phyloP scores from a whole-genome alignment of 2,113 vertebrate genomes.

The Oophaga pumilio region DNA sequence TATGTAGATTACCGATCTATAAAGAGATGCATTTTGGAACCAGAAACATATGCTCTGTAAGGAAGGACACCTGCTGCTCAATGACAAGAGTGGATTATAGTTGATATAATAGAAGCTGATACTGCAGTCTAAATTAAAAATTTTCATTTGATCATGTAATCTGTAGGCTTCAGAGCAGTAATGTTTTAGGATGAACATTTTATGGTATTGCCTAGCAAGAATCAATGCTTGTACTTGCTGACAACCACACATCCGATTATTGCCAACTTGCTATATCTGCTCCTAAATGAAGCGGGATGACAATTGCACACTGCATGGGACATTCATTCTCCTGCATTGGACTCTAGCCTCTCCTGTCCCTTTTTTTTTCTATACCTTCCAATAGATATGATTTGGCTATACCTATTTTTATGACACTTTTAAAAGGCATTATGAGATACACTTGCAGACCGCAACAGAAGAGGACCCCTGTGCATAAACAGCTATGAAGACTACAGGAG shows the following conservation, averaged over 20 bases:
- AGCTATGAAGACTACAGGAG: too few species aligned
- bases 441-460: too few species aligned
- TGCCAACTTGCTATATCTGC: background rate
- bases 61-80: background rate
- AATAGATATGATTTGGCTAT: background rate
- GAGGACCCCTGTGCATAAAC: too few species aligned
- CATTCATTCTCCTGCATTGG: background rate
- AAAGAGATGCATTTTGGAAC: background rate
- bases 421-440: background rate
- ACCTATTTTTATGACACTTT: background rate
- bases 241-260: background rate
- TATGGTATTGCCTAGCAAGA: background rate
- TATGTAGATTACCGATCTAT: background rate
- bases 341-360: background rate
- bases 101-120: background rate
- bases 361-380: background rate
- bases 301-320: background rate
- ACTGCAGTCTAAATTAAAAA: background rate
- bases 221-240: background rate
- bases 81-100: background rate
- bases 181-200: background rate
- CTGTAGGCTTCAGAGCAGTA: background rate
- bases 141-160: background rate
- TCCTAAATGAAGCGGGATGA: background rate
- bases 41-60: background rate